phyloP scores from a whole-genome alignment of 2,888 invertebrate species.

The Polyommatus iphigenia region DNA sequence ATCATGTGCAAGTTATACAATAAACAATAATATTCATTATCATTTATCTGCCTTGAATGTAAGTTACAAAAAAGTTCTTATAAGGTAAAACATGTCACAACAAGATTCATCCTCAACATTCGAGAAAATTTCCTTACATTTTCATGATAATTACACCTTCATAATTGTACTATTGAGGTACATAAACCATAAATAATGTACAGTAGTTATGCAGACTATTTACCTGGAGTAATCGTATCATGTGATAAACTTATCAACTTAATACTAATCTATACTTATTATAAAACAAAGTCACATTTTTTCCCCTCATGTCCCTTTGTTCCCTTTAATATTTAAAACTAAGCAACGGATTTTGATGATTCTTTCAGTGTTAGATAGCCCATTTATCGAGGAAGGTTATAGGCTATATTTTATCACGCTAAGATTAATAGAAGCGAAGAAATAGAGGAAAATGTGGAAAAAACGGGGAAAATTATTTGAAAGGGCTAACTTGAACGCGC shows the following conservation, averaged over 20 bases:
- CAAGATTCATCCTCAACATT: not conserved
- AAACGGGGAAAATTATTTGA: too few species aligned
- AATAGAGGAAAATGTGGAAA: too few species aligned
- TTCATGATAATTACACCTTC: not conserved
- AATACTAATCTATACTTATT: too few species aligned
- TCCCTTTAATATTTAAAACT: too few species aligned
- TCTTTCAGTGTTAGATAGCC: too few species aligned
- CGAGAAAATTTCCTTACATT: not conserved
- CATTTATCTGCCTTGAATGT: not conserved
- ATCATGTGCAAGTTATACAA: not conserved
- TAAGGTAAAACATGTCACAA: not conserved
- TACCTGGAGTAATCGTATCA: not conserved
- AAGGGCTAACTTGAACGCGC: too few species aligned
- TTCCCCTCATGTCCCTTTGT: too few species aligned
- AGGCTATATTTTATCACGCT: too few species aligned
- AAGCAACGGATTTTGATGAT: too few species aligned
- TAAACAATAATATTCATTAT: not conserved
- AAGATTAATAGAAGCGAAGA: too few species aligned
- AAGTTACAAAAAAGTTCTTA: not conserved
- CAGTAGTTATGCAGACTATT: not conserved
- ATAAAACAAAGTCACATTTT: too few species aligned
- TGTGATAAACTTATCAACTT: slow-evolving; percentile 13
- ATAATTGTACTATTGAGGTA: not conserved
- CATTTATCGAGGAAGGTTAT: too few species aligned
- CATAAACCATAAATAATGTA: not conserved